Evolutionary conservation across 2,888 invertebrate species (phyloP), one percentile per base, ranked within the genome.

Genomic region (Drosophila nr. perissopoda): DNA sequence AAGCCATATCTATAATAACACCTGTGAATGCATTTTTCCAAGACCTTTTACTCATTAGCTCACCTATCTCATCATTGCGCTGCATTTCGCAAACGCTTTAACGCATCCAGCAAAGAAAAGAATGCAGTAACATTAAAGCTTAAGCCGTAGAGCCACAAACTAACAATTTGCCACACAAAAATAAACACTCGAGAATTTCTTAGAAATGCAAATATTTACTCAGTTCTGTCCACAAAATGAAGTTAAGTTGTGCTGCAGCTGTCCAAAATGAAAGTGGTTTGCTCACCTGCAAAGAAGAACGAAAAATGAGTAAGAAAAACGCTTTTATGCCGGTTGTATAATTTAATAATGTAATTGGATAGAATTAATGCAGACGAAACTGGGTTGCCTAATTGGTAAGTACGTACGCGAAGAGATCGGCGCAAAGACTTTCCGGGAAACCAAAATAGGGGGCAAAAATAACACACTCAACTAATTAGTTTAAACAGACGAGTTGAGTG

Each of bases 391-490:
- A 76, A 89, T 79, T 87, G 25, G 45, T 27, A 45, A 45, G 16
- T 45, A 81, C 65, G 68, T 49, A 69, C 58, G 52, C 31, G 25
- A 25, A 27, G 53, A 69, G 66, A 65, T 45, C 53, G 29, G n/a
- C 31, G 31, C 38, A 42, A 61, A 25, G 57, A 54, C 72, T 80
- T 87, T 80, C 78, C 57, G 73, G 71, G 76, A 87, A 74, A 54
- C 49, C 29, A 69, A 42, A 31, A 31, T 61, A 51, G 49, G 21
- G 16, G 34, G 34, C 38, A 42, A 60, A 68, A 68, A 73, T 56
- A 60, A 72, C 67, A 71, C 71, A 78, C 66, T 76, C 71, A 68
- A 75, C 83, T 90, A 88, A 90, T 90, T 86, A 87, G 89, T 76
- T 79, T 72, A 76, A 81, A 54, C 57, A 33, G 56, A 21, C 64